Percentiles rank a stretch among this genome's conserved stretches.
Evolutionary conservation across 2,888 invertebrate species (phyloP).

Genomic region (Euzetes globulus): DNA sequence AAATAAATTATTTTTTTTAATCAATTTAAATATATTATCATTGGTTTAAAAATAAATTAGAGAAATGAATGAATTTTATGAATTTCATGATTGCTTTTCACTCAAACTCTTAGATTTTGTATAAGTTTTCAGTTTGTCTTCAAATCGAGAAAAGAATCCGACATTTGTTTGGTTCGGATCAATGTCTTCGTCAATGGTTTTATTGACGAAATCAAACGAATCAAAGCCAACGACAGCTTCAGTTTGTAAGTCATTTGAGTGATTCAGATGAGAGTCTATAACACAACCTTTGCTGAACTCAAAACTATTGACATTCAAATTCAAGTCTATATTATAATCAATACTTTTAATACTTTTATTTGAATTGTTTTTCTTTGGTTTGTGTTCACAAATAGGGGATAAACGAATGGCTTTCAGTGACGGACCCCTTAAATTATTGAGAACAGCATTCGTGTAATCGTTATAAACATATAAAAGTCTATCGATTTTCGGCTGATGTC

Average conservation of each 20-base stretch:
- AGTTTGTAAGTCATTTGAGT: too few relatives aligned
- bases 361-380: neutral
- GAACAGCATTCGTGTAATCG: neutral
- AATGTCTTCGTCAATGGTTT: neutral
- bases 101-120: neutral
- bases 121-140: neutral
- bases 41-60: neutral
- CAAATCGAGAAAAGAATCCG: neutral
- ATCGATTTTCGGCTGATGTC: slow-evolving; percentile 5
- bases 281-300: too few relatives aligned
- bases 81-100: neutral
- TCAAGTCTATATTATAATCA: neutral
- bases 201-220: neutral
- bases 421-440: neutral
- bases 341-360: neutral
- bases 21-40: neutral
- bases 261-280: too few relatives aligned
- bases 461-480: neutral
- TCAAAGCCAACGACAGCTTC: neutral
- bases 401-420: neutral
- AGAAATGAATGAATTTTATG: neutral
- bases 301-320: too few relatives aligned
- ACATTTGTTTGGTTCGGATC: neutral
- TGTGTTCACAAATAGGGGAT: neutral
- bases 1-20: too few relatives aligned